Percentiles rank a stretch among this genome's conserved stretches.
Evolutionary conservation across 2,113 vertebrate species (phyloP).

Genomic region (Mus spicilegus): DNA sequence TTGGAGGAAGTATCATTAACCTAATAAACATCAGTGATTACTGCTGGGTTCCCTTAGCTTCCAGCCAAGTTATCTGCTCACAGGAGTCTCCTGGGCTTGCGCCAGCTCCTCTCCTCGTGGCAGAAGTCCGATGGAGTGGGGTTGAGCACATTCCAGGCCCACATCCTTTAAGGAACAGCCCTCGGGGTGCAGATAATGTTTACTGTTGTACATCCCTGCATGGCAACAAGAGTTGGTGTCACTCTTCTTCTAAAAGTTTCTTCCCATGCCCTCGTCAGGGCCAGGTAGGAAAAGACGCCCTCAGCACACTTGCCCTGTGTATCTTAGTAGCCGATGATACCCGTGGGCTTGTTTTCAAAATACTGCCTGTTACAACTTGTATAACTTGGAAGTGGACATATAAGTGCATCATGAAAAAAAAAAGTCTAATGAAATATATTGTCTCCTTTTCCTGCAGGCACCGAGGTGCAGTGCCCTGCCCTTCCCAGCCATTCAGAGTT

Average conservation of each 20-base stretch:
- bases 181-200: conserved; percentile 21
- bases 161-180: conserved; percentile 39
- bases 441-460: conserved; percentile 59
- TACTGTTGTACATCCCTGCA: conserved; percentile 26
- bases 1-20: not conserved
- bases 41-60: not conserved
- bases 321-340: conserved; percentile 74
- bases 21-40: conserved; percentile 30
- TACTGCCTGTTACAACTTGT: conserved; percentile 73
- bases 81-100: not conserved
- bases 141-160: not conserved
- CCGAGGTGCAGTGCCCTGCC: conserved; percentile 53
- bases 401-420: conserved; percentile 47
- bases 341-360: conserved; percentile 76
- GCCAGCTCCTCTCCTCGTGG: not conserved
- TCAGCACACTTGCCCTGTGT: not conserved
- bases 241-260: conserved; percentile 35
- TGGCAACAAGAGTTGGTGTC: conserved; percentile 62
- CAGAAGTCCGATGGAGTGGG: not conserved
- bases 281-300: conserved; percentile 33
- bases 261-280: not conserved
- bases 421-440: conserved; percentile 55
- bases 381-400: conserved; percentile 37
- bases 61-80: not conserved
- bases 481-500: conserved; percentile 22